Evolutionary conservation across 2,797 vertebrate species (phyloP), one percentile per base, ranked within the genome.

Genomic region (Gallinago solitaria): DNA sequence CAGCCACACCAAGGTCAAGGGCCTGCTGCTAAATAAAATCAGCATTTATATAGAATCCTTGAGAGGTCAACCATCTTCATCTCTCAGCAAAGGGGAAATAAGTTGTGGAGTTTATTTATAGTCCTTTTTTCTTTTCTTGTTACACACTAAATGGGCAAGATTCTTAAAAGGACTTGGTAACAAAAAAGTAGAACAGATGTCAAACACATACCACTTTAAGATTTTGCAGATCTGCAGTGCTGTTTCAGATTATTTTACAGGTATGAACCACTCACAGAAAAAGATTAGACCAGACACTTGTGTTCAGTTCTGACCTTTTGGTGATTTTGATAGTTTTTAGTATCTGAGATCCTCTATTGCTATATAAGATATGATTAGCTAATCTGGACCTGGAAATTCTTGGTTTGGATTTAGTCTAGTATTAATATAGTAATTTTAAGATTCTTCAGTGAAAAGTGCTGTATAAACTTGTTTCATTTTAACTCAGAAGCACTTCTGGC

Each of bases 11-110:
- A 93, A 97, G 89, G 85, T 87, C 75, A 78, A 82, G 75, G 78
- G 78, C 70, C 83, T 95, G 63, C 82, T 94, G 95, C 71, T 94
- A 94, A 93, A 95, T 95, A 94, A 93, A 95, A 95, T 97, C 90
- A 92, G 45, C 94, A 87, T 96, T 94, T 96, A 89, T 96, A 96
- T 76, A 83, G 84, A 93, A 95, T 90, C 68, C 74, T 84, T 80
- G 71, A 45, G 63, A 95, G 79, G 88, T 93, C 91, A 94, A 95
- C 75, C 78, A 88, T 95, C 78, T 96, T 95, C 91, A 82, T 93
- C 76, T 96, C 91, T 95, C 94, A 95, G 85, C 68, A 97, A 90
- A 95, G 83, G 73, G 57, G 69, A 94, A 96, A 80, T 88, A 97
- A 95, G 89, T 93, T 68, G 21, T 70, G 83, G 88, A 82, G 83